phyloP scores from a whole-genome alignment of 2,113 vertebrate genomes.

The Chrysochloris asiatica region DNA sequence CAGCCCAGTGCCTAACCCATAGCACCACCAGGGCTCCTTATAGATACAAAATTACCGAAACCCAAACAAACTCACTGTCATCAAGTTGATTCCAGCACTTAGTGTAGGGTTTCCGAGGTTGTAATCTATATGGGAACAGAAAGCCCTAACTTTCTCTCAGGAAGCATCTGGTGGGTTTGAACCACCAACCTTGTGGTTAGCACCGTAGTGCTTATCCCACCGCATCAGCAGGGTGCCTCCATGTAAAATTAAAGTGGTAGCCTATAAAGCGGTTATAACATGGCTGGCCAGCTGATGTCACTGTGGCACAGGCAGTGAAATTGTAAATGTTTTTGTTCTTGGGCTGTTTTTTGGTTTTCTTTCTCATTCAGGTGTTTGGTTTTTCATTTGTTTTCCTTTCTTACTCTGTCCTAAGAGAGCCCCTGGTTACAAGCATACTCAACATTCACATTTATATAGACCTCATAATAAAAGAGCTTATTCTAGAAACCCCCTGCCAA shows the following conservation, averaged over 20 bases:
- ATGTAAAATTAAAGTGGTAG: background rate
- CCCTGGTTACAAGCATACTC: background rate
- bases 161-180: background rate
- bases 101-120: too few species aligned
- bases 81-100: too few species aligned
- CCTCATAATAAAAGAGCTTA: background rate
- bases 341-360: background rate
- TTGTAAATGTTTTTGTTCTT: background rate
- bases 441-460: background rate
- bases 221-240: background rate
- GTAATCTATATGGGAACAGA: too few species aligned
- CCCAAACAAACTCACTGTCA: too few species aligned
- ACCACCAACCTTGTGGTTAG: background rate
- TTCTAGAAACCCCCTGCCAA: background rate
- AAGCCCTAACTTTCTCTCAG: too few species aligned
- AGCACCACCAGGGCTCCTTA: too few species aligned
- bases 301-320: slow-evolving; percentile 42
- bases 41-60: too few species aligned
- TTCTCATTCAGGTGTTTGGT: background rate
- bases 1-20: too few species aligned
- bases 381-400: slow-evolving; percentile 26
- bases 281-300: slow-evolving; percentile 74
- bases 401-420: background rate
- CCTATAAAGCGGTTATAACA: slow-evolving; percentile 28
- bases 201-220: background rate